Conservation (phyloP, 2,113 vertebrate species). For the Cathartes aura region DNA sequence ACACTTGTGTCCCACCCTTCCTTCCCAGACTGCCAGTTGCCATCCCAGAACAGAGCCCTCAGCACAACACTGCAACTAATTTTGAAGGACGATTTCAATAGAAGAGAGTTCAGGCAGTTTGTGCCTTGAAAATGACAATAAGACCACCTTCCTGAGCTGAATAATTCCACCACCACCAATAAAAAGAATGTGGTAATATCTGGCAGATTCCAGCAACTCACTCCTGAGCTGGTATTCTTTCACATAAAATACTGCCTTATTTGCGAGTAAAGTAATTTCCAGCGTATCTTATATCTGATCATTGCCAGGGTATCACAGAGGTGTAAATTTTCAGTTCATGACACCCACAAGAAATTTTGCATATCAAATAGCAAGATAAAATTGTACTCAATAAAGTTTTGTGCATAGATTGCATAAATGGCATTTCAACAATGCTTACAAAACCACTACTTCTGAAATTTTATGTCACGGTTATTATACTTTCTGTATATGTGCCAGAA, state of each 20-base stretch:
- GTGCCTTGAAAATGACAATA: neutral
- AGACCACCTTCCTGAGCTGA: neutral
- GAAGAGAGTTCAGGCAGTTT: neutral
- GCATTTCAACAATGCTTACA: neutral
- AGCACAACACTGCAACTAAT: neutral
- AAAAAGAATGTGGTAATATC: neutral
- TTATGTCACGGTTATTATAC: neutral
- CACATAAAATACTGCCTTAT: neutral
- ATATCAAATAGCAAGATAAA: neutral
- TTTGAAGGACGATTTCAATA: neutral
- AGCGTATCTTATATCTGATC: fast-evolving
- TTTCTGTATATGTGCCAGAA: neutral
- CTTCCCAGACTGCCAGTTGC: neutral
- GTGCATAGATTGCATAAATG: neutral
- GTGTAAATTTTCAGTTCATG: neutral
- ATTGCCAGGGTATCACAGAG: neutral
- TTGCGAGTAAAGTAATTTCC: neutral
- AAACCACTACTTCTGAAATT: neutral
- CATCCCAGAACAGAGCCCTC: neutral
- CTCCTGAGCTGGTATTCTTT: neutral
- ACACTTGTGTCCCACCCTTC: neutral
- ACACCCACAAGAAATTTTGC: neutral
- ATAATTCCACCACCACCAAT: neutral
- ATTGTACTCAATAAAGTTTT: neutral
- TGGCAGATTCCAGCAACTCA: neutral